Conservation (phyloP, 2,888 invertebrate species). For the Archaeoteleia sp. region DNA sequence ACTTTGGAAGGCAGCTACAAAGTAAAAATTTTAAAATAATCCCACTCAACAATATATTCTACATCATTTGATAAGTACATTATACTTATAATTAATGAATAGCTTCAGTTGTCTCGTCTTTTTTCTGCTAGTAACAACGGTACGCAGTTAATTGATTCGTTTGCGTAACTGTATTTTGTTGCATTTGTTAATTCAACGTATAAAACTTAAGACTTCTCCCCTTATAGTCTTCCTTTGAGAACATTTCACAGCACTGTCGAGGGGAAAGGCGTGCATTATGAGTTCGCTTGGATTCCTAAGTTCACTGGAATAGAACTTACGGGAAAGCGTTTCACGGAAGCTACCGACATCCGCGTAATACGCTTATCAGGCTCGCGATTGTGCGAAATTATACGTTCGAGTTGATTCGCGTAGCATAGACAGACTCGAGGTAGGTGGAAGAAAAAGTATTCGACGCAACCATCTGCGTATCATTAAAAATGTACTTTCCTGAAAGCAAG, state of each 20-base stretch:
- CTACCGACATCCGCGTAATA: slow-evolving; percentile 43
- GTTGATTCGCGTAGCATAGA: slow-evolving; percentile 31
- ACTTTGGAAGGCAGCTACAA: no score
- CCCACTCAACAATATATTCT: no score
- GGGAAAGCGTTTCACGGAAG: slow-evolving; percentile 46
- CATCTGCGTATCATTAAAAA: neutral
- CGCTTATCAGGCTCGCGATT: slow-evolving; percentile 45
- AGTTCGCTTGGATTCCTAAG: slow-evolving; percentile 33
- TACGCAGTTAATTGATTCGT: slow-evolving; percentile 14
- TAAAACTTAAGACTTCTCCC: slow-evolving; percentile 20
- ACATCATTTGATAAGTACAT: no score
- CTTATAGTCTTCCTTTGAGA: slow-evolving; percentile 16
- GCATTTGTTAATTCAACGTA: slow-evolving; percentile 12
- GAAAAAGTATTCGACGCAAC: slow-evolving; percentile 6
- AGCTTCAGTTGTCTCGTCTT: no score
- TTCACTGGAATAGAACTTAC: slow-evolving; percentile 45
- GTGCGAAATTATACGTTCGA: slow-evolving; percentile 47
- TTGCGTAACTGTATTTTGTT: slow-evolving; percentile 23
- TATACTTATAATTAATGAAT: no score
- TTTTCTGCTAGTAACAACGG: slow-evolving; percentile 6
- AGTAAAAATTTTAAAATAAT: no score
- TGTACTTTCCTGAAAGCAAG: slow-evolving; percentile 17
- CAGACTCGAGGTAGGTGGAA: slow-evolving; percentile 12
- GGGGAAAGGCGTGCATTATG: slow-evolving; percentile 9
- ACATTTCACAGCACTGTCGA: slow-evolving; percentile 8